These are phyloP conservation scores for Paralichthys olivaceus DNA, from an alignment of 2,113 vertebrate species.

Conservation along the genomic window DNA sequence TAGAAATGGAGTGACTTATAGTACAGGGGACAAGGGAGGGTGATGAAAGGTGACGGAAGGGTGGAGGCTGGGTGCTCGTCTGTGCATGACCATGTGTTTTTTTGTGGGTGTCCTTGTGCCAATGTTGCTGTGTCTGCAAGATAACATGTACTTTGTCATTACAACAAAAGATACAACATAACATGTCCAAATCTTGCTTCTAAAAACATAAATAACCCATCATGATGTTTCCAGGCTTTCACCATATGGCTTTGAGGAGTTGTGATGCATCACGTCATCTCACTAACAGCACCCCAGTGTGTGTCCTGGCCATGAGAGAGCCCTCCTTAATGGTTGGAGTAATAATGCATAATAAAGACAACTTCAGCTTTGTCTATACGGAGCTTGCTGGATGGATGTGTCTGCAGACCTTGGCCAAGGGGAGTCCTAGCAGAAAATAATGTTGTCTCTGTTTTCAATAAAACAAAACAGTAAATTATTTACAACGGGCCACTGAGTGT, in stretches of 20 bases:
- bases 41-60: constrained; percentile 33
- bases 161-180: constrained; percentile 39
- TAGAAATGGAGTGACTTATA: constrained; percentile 56
- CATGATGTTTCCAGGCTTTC: constrained; percentile 44
- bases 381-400: constrained; percentile 66
- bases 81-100: constrained; percentile 41
- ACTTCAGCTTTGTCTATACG: constrained; percentile 58
- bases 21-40: constrained; percentile 12
- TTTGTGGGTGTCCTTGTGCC: constrained; percentile 25
- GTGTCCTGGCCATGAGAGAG: constrained; percentile 55
- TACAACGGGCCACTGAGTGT: constrained; percentile 75
- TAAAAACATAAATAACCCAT: constrained; percentile 56
- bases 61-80: constrained; percentile 23
- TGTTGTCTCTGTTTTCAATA: constrained; percentile 80
- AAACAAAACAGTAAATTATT: constrained; percentile 84
- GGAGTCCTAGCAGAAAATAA: constrained; percentile 74
- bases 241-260: constrained; percentile 53
- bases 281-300: constrained; percentile 64
- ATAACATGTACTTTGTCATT: constrained; percentile 52
- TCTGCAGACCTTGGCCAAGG: constrained; percentile 77
- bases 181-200: constrained; percentile 38
- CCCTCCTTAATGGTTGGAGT: constrained; percentile 52
- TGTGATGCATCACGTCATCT: constrained; percentile 49
- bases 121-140: constrained; percentile 29
- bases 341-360: constrained; percentile 70